Evolutionary conservation across 64 coral and sea anemone genomes (phyloP).

Genomic region (Actinia tenebrosa): DNA sequence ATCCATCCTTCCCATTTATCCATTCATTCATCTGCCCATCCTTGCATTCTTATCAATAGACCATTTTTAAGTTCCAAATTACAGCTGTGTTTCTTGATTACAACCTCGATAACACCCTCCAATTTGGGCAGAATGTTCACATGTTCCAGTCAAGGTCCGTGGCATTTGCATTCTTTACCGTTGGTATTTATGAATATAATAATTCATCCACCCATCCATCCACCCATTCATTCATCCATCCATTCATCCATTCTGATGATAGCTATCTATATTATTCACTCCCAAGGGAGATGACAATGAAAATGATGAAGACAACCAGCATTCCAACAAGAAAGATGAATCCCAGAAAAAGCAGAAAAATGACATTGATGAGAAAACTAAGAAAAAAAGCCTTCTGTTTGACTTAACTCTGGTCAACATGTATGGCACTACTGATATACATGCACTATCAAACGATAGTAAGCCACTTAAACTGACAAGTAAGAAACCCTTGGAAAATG

Average conservation of each 20-base stretch:
- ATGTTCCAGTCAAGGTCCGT: no score
- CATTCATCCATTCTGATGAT: no score
- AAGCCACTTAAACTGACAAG: conserved; percentile 70
- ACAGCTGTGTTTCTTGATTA: no score
- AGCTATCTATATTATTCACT: neutral
- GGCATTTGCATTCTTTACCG: no score
- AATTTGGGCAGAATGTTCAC: no score
- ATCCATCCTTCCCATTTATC: neutral
- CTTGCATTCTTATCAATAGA: no score
- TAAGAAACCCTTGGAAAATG: conserved; percentile 4
- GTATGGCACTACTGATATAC: conserved; percentile 87
- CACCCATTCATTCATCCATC: no score
- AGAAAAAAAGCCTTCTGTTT: conserved; percentile 61
- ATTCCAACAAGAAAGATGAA: neutral
- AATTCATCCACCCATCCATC: no score
- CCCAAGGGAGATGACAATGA: conserved; percentile 51
- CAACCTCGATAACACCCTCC: no score
- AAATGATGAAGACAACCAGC: conserved; percentile 18
- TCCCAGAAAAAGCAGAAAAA: conserved; percentile 21
- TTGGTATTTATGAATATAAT: no score
- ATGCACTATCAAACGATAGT: conserved; percentile 62
- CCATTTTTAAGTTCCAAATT: no score
- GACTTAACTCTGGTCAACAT: conserved; percentile 78
- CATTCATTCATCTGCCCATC: no score
- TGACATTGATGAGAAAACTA: conserved; percentile 5